phyloP scores from a whole-genome alignment of 2,113 vertebrate genomes.

The Oreamnos americanus region DNA sequence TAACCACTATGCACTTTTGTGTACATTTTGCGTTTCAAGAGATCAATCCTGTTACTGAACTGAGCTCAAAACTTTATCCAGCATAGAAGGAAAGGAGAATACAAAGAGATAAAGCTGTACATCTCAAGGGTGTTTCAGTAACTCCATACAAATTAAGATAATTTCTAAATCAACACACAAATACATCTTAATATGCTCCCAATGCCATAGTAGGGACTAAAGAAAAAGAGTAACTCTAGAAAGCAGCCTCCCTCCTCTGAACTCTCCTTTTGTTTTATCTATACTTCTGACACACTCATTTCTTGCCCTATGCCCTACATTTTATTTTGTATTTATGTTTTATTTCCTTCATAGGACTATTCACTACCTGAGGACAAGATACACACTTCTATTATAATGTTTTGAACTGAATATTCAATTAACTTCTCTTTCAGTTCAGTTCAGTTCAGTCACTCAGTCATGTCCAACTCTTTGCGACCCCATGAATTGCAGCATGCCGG shows the following conservation, averaged over 20 bases:
- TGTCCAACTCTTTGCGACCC: no score
- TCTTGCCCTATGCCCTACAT: background rate
- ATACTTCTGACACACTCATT: background rate
- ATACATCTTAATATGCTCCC: background rate
- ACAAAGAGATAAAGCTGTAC: background rate
- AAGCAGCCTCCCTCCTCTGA: background rate
- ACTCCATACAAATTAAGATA: background rate
- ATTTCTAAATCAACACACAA: background rate
- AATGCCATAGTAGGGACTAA: background rate
- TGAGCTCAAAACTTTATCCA: background rate
- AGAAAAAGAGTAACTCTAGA: background rate
- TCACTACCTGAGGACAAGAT: background rate
- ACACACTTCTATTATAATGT: background rate
- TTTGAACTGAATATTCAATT: background rate
- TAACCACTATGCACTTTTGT: background rate
- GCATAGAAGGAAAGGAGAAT: background rate
- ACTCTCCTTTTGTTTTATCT: background rate
- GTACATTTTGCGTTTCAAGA: background rate
- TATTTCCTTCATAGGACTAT: background rate
- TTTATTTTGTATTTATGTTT: background rate
- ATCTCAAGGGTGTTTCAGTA: background rate
- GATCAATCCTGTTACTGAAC: background rate
- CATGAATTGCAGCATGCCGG: accelerated
- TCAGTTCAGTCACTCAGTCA: no score
- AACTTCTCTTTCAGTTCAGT: background rate